Conservation (phyloP, 2,888 invertebrate genomes). For the Drosophila neutralis region DNA sequence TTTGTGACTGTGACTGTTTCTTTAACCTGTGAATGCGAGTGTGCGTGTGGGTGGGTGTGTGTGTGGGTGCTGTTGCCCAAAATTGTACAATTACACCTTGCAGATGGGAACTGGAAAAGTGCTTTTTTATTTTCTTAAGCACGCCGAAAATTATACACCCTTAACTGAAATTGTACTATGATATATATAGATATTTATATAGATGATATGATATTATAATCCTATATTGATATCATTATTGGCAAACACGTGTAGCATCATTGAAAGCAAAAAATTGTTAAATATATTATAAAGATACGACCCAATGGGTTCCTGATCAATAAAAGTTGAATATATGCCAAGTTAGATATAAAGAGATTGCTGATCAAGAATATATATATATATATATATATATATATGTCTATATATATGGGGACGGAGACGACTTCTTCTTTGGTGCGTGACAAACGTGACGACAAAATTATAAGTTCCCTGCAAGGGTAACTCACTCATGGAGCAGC, state of each 20-base stretch:
- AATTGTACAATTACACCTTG: not conserved
- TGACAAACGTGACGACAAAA: not conserved
- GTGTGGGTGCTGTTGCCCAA: not conserved
- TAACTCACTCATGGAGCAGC: not conserved
- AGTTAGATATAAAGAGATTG: not conserved
- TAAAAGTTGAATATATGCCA: not conserved
- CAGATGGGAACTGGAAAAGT: not conserved
- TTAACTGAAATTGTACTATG: not conserved
- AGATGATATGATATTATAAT: not conserved
- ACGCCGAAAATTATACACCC: not conserved
- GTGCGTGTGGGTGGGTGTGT: not conserved
- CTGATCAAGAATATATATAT: not conserved
- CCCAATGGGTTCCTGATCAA: not conserved
- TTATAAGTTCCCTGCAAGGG: not conserved
- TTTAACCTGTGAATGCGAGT: constrained; percentile 10
- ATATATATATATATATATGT: not conserved
- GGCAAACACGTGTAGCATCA: not conserved
- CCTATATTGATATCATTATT: not conserved
- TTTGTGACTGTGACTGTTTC: constrained; percentile 8
- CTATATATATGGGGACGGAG: not conserved
- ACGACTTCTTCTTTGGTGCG: not conserved
- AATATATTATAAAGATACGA: not conserved
- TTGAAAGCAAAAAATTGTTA: no score
- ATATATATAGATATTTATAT: not conserved
- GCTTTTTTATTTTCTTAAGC: not conserved